Conservation (phyloP, 2,113 vertebrate genomes). For the Rhea pennata region DNA sequence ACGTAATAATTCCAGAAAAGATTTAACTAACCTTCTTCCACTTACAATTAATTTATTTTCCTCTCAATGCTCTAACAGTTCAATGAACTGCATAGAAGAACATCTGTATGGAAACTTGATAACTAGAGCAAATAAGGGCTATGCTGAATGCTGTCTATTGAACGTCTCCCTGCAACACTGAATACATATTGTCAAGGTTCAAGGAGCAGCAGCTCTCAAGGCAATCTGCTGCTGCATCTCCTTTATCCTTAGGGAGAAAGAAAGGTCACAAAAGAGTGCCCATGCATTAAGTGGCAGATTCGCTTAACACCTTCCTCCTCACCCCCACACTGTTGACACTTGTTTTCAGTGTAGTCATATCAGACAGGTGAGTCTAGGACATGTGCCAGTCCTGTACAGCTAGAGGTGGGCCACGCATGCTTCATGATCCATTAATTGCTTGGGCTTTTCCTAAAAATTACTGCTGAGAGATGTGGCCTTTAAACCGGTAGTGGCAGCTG, state of each 20-base stretch:
- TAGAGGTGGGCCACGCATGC: background rate
- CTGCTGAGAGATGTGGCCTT: background rate
- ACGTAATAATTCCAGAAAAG: background rate
- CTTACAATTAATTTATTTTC: constrained; percentile 44
- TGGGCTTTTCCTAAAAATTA: background rate
- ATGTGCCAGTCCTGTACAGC: accelerated
- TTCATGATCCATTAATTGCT: background rate
- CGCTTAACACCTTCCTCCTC: background rate
- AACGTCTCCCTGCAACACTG: background rate
- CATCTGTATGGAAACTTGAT: background rate
- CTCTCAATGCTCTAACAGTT: background rate
- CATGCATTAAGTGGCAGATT: background rate
- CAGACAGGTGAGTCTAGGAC: background rate
- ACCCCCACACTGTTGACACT: background rate
- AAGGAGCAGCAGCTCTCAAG: constrained; percentile 9
- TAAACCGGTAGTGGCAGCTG: background rate
- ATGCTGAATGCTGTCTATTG: background rate
- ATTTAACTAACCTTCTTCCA: constrained; percentile 57
- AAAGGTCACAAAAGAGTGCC: background rate
- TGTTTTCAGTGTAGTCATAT: background rate
- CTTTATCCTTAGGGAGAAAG: background rate
- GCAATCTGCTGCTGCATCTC: background rate
- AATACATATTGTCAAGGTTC: background rate
- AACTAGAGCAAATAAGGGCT: accelerated
- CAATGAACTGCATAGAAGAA: background rate